A percentile compares a stretch with the other conserved stretches of the same genome.
These are phyloP conservation scores for Calyptommatus sinebrachiatus DNA, from an alignment of 2,113 vertebrate genomes.

Conservation along the genomic window DNA sequence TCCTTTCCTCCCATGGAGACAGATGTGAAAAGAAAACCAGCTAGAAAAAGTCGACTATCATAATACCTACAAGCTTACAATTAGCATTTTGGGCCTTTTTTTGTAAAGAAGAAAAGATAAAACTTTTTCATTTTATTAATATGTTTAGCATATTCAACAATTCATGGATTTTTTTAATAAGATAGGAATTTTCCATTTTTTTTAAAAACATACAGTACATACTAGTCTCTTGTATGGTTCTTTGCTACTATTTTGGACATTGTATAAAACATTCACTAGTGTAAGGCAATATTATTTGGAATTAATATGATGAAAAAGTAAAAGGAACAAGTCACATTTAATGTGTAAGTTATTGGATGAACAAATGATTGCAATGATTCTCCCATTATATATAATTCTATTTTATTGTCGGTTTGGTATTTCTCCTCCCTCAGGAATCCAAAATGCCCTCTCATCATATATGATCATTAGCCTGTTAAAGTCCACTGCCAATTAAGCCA, in stretches of 20 bases:
- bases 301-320: background rate
- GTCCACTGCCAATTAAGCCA: background rate
- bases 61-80: background rate
- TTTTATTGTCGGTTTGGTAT: too few species aligned
- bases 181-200: background rate
- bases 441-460: slow-evolving; percentile 9
- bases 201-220: background rate
- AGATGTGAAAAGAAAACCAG: background rate
- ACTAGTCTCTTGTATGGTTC: background rate
- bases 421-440: too few species aligned
- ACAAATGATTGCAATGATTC: background rate
- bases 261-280: background rate
- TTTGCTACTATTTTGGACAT: background rate
- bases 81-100: background rate
- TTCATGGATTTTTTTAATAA: background rate
- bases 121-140: background rate
- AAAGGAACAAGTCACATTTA: background rate
- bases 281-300: background rate
- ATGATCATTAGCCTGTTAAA: slow-evolving; percentile 1
- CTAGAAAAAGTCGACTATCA: too few species aligned
- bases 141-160: background rate
- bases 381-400: slow-evolving; percentile 16
- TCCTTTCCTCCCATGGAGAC: too few species aligned
- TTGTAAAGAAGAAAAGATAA: background rate
- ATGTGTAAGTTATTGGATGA: background rate